Base-by-base conservation (phyloP, 2,113 vertebrate genomes). In the Pongo pygmaeus region DNA sequence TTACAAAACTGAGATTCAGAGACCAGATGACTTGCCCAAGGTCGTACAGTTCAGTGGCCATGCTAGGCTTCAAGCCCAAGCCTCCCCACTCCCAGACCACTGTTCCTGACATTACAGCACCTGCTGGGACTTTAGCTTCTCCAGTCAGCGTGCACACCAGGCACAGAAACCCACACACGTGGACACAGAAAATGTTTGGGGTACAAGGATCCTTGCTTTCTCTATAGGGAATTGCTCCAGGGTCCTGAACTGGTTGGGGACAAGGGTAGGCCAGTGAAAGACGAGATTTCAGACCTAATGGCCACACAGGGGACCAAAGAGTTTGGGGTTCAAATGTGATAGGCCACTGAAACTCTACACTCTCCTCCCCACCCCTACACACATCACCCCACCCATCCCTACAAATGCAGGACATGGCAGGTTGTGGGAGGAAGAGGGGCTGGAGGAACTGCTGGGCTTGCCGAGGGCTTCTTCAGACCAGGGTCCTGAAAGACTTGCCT, bases 381-480 rank as follows among this genome's bases (percentile, higher is more conserved):
- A 46, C 22, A 6, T 20, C 17, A 43, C 25, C 46, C 61, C 30
- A 32, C 57, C 74, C n/a, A 32, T 1, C 2, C 40, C 3, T 10
- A 38, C 40, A 12, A 0, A 1, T 9, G 5, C 23, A 8, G 64
- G 4, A 1, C 17, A 22, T 52, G n/a, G 61, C 9, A 13, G 16
- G 32, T 0, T 20, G 1, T 4, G 32, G 59, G 38, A 83, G 84
- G 40, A n/a, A 12, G 22, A 17, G 0, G 16, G 27, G 87, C 22
- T 12, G 9, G 14, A 43, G 52, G 25, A 14, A 25, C 81, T 3
- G 18, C 0, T 25, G 27, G 80, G 38, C 64, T 86, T 40, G 10
- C 55, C 13, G 8, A 74, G 70, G 84, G 14, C 57, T 6, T 67
- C n/a, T 57, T 84, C 23, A 30, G 27, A 79, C 70, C 14, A 85